A percentile compares a stretch with the other conserved stretches of the same genome.
phyloP scores from a whole-genome alignment of 2,113 vertebrate species.

The Plecotus auritus region DNA sequence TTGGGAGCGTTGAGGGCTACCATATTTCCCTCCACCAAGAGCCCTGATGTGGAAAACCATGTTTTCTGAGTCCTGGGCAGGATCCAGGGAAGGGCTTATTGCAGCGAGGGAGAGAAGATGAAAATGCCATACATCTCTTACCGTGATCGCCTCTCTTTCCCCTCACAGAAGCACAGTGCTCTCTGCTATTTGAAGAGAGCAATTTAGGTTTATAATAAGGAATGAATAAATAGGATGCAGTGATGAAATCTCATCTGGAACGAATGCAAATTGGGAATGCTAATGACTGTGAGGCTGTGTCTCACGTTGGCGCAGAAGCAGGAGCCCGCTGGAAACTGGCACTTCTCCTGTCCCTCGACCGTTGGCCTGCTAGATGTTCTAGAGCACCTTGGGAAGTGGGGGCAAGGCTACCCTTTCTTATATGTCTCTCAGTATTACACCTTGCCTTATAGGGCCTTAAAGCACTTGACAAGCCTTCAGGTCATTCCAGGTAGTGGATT shows the following conservation, averaged over 20 bases:
- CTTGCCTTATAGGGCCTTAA: neutral
- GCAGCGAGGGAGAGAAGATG: neutral
- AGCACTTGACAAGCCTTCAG: neutral
- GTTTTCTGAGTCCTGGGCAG: neutral
- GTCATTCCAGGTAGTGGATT: neutral
- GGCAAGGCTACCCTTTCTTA: neutral
- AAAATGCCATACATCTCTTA: neutral
- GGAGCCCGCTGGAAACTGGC: neutral
- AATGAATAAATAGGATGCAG: slow-evolving; percentile 60
- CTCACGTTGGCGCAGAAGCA: neutral
- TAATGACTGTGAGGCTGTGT: neutral
- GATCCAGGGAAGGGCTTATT: neutral
- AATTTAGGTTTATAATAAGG: slow-evolving; percentile 73
- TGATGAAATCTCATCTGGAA: slow-evolving; percentile 67
- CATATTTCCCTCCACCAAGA: neutral
- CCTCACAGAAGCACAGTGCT: slow-evolving; percentile 37
- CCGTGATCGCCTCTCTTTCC: neutral
- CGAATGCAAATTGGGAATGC: slow-evolving; percentile 43
- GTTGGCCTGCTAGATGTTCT: neutral
- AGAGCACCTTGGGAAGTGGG: neutral
- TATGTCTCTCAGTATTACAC: neutral
- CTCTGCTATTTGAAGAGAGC: slow-evolving; percentile 67
- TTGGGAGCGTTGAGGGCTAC: neutral
- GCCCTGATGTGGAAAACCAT: fast-evolving
- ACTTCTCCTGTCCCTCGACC: neutral